Conservation (phyloP, 2,888 invertebrate genomes). For the Tachina grossa region DNA sequence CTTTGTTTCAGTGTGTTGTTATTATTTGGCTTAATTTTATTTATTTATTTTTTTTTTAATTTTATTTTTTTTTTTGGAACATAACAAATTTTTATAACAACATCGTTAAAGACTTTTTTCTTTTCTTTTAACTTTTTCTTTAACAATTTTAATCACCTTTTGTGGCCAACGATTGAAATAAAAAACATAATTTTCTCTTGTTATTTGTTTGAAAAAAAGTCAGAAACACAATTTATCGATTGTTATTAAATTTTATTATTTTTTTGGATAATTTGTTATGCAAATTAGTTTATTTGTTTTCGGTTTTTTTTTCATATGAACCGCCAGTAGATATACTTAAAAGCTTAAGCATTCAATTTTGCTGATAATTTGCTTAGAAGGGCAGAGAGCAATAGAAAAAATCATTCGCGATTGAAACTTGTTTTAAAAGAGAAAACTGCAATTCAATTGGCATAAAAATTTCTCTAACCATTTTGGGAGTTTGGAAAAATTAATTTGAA, state of each 20-base stretch:
- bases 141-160: slow-evolving; percentile 53
- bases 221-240: slow-evolving; percentile 50
- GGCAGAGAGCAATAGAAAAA: not conserved
- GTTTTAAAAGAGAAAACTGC: not conserved
- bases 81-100: slow-evolving; percentile 51
- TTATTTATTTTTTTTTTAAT: not conserved
- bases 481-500: no score
- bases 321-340: not conserved
- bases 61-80: not conserved
- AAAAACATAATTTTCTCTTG: not conserved
- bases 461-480: no score
- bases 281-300: slow-evolving; percentile 52
- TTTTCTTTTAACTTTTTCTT: slow-evolving; percentile 11
- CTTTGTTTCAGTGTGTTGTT: slow-evolving; percentile 19
- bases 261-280: slow-evolving; percentile 65
- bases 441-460: not conserved
- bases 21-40: not conserved
- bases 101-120: slow-evolving; percentile 35
- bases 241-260: slow-evolving; percentile 60
- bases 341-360: slow-evolving; percentile 28
- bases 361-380: not conserved
- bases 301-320: slow-evolving; percentile 8
- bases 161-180: slow-evolving; percentile 10
- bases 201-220: slow-evolving; percentile 21
- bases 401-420: not conserved